These are phyloP conservation scores for Poeciliopsis prolifica DNA, from an alignment of 2,113 vertebrate species.

Conservation along the genomic window DNA sequence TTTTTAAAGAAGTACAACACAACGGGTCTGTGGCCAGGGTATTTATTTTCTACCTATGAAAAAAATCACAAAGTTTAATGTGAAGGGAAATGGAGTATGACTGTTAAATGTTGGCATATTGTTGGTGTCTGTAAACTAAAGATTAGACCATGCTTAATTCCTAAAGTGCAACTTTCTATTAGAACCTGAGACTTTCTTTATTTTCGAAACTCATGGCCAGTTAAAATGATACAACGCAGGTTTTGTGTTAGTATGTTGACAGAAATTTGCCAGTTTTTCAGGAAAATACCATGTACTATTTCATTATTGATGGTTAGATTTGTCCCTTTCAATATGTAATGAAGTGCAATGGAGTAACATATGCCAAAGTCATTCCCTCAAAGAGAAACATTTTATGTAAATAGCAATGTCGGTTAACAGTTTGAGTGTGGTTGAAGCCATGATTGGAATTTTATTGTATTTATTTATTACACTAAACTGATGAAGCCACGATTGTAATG, in stretches of 20 bases:
- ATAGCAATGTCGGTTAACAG: slow-evolving; percentile 9
- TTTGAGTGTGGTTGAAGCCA: slow-evolving; percentile 2
- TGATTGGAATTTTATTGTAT: slow-evolving; percentile 23
- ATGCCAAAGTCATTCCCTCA: neutral
- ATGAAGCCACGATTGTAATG: slow-evolving; percentile 31
- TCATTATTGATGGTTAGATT: neutral
- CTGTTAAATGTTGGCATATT: neutral
- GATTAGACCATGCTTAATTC: neutral
- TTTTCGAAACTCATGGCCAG: neutral
- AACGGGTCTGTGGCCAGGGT: neutral
- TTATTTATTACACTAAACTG: slow-evolving; percentile 43
- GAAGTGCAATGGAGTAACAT: neutral
- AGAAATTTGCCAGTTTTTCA: neutral
- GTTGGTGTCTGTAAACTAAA: slow-evolving; percentile 26
- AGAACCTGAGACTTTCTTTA: neutral
- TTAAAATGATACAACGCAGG: neutral
- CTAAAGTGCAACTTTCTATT: neutral
- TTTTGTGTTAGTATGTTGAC: neutral
- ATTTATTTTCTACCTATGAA: slow-evolving; percentile 16
- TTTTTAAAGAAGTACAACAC: slow-evolving; percentile 19
- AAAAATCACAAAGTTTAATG: slow-evolving; percentile 13
- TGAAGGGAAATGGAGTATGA: neutral
- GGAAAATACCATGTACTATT: neutral
- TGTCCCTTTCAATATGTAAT: slow-evolving; percentile 13
- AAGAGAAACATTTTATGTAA: slow-evolving; percentile 12